Conservation (phyloP, 2,888 invertebrate genomes). For the Drosophila nigricruria region DNA sequence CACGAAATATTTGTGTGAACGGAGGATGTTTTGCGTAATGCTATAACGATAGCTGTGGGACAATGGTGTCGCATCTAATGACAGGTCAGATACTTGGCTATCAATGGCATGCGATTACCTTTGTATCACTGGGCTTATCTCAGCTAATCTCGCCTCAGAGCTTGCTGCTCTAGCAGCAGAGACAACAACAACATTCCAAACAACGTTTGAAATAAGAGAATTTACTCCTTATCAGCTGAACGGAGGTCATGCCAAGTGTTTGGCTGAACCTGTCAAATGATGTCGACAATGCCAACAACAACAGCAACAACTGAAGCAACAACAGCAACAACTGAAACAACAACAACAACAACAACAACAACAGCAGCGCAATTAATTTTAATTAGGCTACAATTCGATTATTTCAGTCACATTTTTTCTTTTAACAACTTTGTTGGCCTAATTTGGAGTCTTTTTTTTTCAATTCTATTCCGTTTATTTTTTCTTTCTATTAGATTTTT, state of each 20-base stretch:
- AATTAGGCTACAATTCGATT: conserved; percentile 48
- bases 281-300: conserved; percentile 10
- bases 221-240: conserved; percentile 22
- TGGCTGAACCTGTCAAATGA: conserved; percentile 36
- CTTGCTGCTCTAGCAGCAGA: not conserved
- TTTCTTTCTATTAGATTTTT: not conserved
- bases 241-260: conserved; percentile 34
- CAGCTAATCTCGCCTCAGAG: not conserved
- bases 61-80: not conserved
- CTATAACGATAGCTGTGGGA: not conserved
- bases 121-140: conserved; percentile 11
- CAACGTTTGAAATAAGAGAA: conserved; percentile 12
- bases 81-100: conserved; percentile 1
- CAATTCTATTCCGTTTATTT: not conserved
- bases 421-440: conserved; percentile 6
- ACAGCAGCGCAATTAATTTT: conserved; percentile 47
- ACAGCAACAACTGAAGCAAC: conserved; percentile 4
- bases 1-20: not conserved
- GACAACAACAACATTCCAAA: not conserved
- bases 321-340: not conserved
- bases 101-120: conserved; percentile 23
- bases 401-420: conserved; percentile 17
- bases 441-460: conserved; percentile 7
- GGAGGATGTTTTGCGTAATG: not conserved
- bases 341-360: not conserved